Conservation (phyloP, 2,113 vertebrate genomes). For the Pheucticus melanocephalus region DNA sequence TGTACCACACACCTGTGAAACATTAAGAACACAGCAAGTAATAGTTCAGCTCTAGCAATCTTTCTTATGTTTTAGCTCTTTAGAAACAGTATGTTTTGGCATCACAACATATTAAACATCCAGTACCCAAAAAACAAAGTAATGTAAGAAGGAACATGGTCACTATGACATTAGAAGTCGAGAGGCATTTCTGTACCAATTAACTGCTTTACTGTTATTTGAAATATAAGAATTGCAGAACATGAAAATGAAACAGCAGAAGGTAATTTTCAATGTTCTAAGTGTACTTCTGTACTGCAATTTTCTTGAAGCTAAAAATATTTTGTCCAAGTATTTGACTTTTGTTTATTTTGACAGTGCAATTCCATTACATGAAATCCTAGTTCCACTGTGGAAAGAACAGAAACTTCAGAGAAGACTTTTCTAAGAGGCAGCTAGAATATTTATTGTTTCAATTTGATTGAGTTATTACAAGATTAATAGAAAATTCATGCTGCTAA, state of each 20-base stretch:
- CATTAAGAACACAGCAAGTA: background rate
- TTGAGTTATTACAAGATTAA: background rate
- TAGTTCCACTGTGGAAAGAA: background rate
- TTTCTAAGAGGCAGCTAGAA: background rate
- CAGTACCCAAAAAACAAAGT: background rate
- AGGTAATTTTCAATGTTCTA: background rate
- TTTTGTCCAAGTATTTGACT: background rate
- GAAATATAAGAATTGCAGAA: background rate
- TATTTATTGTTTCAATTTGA: background rate
- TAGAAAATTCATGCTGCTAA: background rate
- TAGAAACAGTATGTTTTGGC: background rate
- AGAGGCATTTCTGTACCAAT: background rate
- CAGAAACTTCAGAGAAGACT: background rate
- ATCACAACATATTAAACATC: background rate
- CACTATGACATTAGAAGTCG: background rate
- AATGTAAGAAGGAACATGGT: fast-evolving
- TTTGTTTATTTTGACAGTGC: background rate
- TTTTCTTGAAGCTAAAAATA: background rate
- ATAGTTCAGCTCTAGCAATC: background rate
- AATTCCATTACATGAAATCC: background rate
- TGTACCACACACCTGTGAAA: background rate
- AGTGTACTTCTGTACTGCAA: background rate
- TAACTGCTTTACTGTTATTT: background rate
- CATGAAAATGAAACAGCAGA: background rate
- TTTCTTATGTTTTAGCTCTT: background rate